Base-by-base conservation (phyloP, 2,888 invertebrate genomes). In the Poecilobothrus nobilitatus region DNA sequence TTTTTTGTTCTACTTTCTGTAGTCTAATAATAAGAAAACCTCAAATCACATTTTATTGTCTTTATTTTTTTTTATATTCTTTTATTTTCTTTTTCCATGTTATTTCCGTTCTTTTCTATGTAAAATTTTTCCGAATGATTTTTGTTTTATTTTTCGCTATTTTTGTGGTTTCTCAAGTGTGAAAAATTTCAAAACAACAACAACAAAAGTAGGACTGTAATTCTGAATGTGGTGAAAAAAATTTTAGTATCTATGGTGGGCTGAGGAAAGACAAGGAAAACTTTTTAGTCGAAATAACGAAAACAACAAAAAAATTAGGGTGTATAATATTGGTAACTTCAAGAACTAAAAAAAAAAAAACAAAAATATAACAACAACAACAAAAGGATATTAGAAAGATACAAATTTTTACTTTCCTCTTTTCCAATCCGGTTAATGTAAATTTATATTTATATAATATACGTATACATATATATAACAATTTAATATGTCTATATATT, bases 11-110 rank as follows among this genome's bases (percentile, higher is more conserved):
- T 37, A 37, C 37, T 8, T 10, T 37, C 8, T 7, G n/a, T n/a
- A 12, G 37, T 37, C 37, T 37, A 37, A 37, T 37, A 37, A 37
- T 12, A 37, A 37, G 37, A 37, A n/a, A 37, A 37, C 37, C n/a
- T 53, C 53, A 53, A 53, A 53, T 53, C 53, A 53, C 53, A 53
- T 53, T 53, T 53, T 53, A 53, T 53, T 53, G n/a, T 53, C 53
- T 15, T 53, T 53, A 18, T 53, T 53, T 53, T 53, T 18, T n/a
- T n/a, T n/a, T n/a, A n/a, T n/a, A n/a, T 27, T 27, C 5, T 27
- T 27, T 27, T 27, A 27, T 27, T 37, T 37, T 37, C 1, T 37
- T 37, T 37, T 37, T 37, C 7, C 10, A 12, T 37, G 8, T 37
- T 37, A 12, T 37, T 37, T 37, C 12, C 10, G 18, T 53, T 53